Percentiles rank a stretch among this genome's conserved stretches.
phyloP scores from a whole-genome alignment of 2,113 vertebrate genomes.

The Nibea coibor region DNA sequence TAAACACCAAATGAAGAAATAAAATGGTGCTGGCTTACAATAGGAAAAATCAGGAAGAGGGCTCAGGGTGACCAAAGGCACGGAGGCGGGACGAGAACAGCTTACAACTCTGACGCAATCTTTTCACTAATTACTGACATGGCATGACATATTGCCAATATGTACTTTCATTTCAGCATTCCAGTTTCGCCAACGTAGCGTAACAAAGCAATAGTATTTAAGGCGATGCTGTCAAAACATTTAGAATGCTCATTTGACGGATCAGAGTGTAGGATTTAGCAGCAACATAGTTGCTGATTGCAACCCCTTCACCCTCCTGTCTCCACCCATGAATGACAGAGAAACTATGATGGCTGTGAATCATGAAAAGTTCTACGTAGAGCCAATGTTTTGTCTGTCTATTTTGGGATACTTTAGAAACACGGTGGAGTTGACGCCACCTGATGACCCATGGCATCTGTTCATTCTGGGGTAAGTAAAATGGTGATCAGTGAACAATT shows the following conservation, averaged over 20 bases:
- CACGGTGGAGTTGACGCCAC: too few relatives aligned
- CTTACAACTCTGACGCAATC: not conserved
- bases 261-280: too few relatives aligned
- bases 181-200: not conserved
- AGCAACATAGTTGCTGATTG: too few relatives aligned
- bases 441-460: too few relatives aligned
- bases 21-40: not conserved
- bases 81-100: not conserved
- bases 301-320: too few relatives aligned
- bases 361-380: too few relatives aligned
- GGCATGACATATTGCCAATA: not conserved
- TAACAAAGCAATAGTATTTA: not conserved
- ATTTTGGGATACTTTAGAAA: too few relatives aligned
- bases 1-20: slow-evolving; percentile 9
- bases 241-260: not conserved
- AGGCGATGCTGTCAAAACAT: not conserved
- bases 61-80: not conserved
- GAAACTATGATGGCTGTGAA: too few relatives aligned
- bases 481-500: too few relatives aligned
- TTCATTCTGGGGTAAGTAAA: too few relatives aligned
- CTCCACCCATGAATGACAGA: too few relatives aligned
- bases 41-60: not conserved
- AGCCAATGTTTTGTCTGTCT: too few relatives aligned
- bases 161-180: not conserved
- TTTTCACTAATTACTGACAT: not conserved